These are phyloP conservation scores for Drosophila insularis DNA, from an alignment of 1,140 invertebrate species.

Conservation along the genomic window DNA sequence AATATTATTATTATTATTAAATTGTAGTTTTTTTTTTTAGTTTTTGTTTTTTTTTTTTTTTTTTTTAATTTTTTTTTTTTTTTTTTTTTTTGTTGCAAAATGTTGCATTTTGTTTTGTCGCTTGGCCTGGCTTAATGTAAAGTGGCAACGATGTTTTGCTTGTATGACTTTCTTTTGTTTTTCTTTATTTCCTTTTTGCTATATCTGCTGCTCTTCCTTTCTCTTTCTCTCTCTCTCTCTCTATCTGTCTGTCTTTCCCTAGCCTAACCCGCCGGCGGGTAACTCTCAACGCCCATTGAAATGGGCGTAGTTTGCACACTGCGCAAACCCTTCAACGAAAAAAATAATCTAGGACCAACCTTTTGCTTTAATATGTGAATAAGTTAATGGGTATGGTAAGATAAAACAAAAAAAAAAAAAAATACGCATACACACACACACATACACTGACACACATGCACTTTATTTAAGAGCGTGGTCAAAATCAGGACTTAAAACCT, in stretches of 20 bases:
- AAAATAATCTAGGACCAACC: conserved; percentile 43
- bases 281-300: conserved; percentile 41
- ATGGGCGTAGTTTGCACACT: conserved; percentile 63
- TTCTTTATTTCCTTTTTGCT: conserved; percentile 8
- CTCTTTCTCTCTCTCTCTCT: conserved; percentile 8
- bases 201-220: conserved; percentile 18
- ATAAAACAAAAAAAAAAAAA: conserved; percentile 16
- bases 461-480: not conserved
- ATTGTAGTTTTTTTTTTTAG: conserved; percentile 52
- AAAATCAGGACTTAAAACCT: not conserved
- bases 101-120: conserved; percentile 21
- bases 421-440: not conserved
- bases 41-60: conserved; percentile 9
- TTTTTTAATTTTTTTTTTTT: conserved; percentile 19
- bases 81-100: conserved; percentile 11
- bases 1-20: conserved; percentile 66
- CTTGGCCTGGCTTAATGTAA: conserved; percentile 39
- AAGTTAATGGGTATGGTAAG: conserved; percentile 1
- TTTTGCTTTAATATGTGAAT: conserved; percentile 26
- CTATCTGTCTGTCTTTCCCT: conserved; percentile 10
- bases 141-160: conserved; percentile 11
- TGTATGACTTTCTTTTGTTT: not conserved
- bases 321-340: conserved; percentile 36
- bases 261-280: conserved; percentile 73
- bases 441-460: no score